A percentile compares a stretch with the other conserved stretches of the same genome.
These are phyloP conservation scores for Vireo altiloquus DNA, from an alignment of 2,113 vertebrate species.

Conservation along the genomic window DNA sequence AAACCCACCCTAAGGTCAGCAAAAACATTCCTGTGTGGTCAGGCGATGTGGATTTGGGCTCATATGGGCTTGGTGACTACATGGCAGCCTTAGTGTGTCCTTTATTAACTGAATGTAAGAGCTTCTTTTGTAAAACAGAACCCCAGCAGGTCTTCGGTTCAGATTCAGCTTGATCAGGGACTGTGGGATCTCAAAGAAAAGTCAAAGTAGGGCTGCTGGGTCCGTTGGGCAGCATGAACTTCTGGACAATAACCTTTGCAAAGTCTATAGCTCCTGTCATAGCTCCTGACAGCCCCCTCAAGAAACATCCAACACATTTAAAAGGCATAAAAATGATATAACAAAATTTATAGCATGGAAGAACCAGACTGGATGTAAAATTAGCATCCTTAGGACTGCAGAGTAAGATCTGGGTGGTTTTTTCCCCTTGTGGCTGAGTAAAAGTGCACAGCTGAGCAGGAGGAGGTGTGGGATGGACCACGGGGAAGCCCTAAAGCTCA, in stretches of 20 bases:
- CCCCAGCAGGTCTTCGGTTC: not conserved
- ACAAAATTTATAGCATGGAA: not conserved
- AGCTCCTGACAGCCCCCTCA: not conserved
- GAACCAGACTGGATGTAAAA: not conserved
- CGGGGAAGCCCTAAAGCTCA: not conserved
- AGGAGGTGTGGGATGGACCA: not conserved
- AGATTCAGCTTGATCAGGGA: not conserved
- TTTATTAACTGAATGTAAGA: not conserved
- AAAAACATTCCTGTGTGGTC: not conserved
- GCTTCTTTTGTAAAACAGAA: not conserved
- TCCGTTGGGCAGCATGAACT: not conserved
- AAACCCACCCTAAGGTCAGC: not conserved
- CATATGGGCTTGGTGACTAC: not conserved
- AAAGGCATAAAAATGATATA: not conserved
- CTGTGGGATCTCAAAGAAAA: not conserved
- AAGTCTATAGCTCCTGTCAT: not conserved
- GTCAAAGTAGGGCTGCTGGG: not conserved
- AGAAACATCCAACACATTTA: not conserved
- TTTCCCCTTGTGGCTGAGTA: accelerated
- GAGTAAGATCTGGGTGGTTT: no score
- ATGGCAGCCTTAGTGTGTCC: not conserved
- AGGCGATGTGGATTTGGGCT: not conserved
- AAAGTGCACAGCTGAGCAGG: accelerated
- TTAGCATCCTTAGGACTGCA: not conserved
- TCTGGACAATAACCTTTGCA: not conserved